Evolutionary conservation across 2,113 vertebrate genomes (phyloP).

Genomic region (Ictidomys tridecemlineatus): DNA sequence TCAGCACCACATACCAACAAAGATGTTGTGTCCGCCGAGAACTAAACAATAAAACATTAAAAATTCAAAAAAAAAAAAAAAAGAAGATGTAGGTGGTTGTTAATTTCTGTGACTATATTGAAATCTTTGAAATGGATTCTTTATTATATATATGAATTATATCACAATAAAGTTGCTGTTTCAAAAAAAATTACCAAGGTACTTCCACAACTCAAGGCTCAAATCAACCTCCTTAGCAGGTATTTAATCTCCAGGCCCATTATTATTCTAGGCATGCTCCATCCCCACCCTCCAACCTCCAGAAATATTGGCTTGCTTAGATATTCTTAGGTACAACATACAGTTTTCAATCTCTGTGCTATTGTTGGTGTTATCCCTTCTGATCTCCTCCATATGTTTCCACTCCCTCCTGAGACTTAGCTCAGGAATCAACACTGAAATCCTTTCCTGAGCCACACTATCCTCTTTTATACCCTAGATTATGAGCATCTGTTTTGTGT

Average conservation of each 20-base stretch:
- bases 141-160: background rate
- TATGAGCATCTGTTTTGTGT: background rate
- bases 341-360: background rate
- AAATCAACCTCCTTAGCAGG: background rate
- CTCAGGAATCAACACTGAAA: background rate
- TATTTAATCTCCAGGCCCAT: background rate
- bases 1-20: too few relatives aligned
- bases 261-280: background rate
- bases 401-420: background rate
- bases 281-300: background rate
- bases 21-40: too few relatives aligned
- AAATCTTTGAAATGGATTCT: background rate
- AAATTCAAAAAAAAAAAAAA: too few relatives aligned
- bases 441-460: background rate
- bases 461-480: background rate
- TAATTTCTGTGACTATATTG: background rate
- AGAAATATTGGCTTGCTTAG: background rate
- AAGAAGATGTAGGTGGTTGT: background rate
- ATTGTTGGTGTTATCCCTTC: background rate
- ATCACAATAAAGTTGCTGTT: constrained; percentile 1
- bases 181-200: background rate
- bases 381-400: background rate
- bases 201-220: background rate
- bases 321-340: background rate
- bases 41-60: too few relatives aligned